Base-by-base conservation (phyloP, 2,113 vertebrate genomes). In the Plecturocebus donacophilus region DNA sequence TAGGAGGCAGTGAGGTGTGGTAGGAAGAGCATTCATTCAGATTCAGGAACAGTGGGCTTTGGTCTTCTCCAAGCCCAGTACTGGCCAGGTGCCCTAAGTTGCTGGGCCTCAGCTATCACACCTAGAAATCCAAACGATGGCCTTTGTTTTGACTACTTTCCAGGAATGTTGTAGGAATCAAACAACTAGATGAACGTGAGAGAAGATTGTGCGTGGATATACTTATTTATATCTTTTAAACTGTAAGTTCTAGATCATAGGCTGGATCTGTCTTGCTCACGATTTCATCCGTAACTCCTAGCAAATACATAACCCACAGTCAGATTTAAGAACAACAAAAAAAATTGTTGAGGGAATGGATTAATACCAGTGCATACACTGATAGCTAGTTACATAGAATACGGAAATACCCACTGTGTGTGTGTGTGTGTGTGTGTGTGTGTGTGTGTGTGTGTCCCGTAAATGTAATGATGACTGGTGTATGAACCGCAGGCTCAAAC, bases 61-160 rank as follows among this genome's bases (percentile, higher is more conserved):
- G 1, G 4, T 17, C 35, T 27, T 8, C 1, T 27, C 73, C 19
- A 1, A 38, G 12, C 5, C 5, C 7, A 13, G 3, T 11, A 8
- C 1, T 17, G 35, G 9, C 56, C 9, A 0, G 0, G 0, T 2
- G 82, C 9, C 30, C 76, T 54, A 2, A 23, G 42, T 35, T 61
- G 45, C 56, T 11, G 73, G 20, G 32, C 23, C 40, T 58, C 45
- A 4, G 11, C 16, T 17, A 9, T 45, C 54, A 4, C 13, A 0
- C 35, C 35, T 45, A 49, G 68, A 17, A 40, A 35, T 42, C 4
- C 38, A 9, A 40, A 32, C 9, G 13, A 8, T 10, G 54, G n/a
- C 3, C 23, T 42, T 30, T 42, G 32, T 35, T 21, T 68, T 40
- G 30, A 32, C n/a, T 30, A 5, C 30, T 61, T 94, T 25, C 42